A percentile compares a stretch with the other conserved stretches of the same genome.
phyloP scores from a whole-genome alignment of 2,888 invertebrate genomes.

The Cabera pusaria region DNA sequence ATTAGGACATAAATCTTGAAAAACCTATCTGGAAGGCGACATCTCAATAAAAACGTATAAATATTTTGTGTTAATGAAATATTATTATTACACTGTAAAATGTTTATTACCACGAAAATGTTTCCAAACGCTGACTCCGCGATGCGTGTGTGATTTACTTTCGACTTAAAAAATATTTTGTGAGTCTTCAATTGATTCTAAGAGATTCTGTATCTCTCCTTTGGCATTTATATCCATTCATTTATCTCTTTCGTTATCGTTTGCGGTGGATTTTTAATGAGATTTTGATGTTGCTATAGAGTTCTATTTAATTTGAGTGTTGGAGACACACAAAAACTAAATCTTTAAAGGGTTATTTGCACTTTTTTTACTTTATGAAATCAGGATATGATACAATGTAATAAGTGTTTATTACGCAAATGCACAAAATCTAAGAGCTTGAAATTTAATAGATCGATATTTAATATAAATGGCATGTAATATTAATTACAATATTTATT shows the following conservation, averaged over 20 bases:
- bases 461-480: no score
- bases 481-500: no score
- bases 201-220: slow-evolving; percentile 20
- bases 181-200: slow-evolving; percentile 31
- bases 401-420: no score
- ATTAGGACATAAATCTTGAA: slow-evolving; percentile 69
- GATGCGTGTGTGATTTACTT: slow-evolving; percentile 33
- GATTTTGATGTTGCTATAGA: slow-evolving; percentile 48
- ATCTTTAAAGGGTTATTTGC: no score
- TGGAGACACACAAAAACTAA: no score
- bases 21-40: slow-evolving; percentile 48
- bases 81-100: slow-evolving; percentile 62
- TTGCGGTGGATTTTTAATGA: slow-evolving; percentile 60
- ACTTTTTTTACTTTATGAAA: no score
- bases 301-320: slow-evolving; percentile 8
- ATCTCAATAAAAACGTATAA: slow-evolving; percentile 66
- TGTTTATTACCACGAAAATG: slow-evolving; percentile 38
- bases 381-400: no score
- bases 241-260: slow-evolving; percentile 43
- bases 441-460: no score
- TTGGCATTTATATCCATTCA: slow-evolving; percentile 21
- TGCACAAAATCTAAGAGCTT: no score
- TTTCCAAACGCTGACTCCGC: slow-evolving; percentile 8
- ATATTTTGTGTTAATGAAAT: slow-evolving; percentile 67
- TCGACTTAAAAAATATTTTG: slow-evolving; percentile 30